These are phyloP conservation scores for Burhinus oedicnemus DNA, from an alignment of 2,113 vertebrate genomes.

Conservation along the genomic window DNA sequence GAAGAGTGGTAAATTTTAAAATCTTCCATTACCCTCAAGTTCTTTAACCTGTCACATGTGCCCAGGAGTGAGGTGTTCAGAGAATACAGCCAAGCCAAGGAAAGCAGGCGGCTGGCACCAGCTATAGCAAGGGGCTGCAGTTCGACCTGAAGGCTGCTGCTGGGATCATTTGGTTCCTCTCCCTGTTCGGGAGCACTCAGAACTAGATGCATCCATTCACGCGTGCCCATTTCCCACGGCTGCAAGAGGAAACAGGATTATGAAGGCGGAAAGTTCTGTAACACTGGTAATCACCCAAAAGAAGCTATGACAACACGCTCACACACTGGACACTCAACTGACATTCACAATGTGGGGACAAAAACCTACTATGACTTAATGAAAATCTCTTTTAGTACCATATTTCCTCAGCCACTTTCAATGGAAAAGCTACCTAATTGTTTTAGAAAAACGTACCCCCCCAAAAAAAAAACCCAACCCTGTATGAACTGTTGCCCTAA, in stretches of 20 bases:
- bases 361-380: neutral
- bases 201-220: accelerated
- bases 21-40: too few relatives aligned
- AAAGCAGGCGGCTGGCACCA: neutral
- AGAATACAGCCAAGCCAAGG: neutral
- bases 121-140: accelerated
- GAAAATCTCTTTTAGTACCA: neutral
- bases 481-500: neutral
- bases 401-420: neutral
- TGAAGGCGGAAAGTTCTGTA: neutral
- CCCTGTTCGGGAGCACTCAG: neutral
- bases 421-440: neutral
- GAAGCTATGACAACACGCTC: accelerated
- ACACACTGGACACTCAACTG: neutral
- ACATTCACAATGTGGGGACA: neutral
- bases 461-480: neutral
- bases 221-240: accelerated
- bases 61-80: neutral
- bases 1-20: neutral
- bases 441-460: neutral
- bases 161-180: neutral
- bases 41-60: neutral
- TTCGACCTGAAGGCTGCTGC: neutral
- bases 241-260: neutral
- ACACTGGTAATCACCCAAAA: accelerated